Evolutionary conservation across 1,140 invertebrate species (phyloP).

Genomic region (Geopemphigus sp.): DNA sequence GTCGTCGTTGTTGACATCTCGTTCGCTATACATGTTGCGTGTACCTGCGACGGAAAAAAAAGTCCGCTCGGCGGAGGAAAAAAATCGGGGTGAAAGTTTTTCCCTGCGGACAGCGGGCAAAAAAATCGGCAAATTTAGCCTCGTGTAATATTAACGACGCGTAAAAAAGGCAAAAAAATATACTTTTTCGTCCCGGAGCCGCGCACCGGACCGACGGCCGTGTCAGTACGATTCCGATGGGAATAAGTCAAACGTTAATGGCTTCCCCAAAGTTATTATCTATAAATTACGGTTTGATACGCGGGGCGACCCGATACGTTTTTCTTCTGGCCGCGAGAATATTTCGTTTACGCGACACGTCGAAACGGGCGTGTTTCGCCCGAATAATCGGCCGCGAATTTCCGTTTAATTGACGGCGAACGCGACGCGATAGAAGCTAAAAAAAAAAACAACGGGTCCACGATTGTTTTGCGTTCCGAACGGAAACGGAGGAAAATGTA

Average conservation of each 20-base stretch:
- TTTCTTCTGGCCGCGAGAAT: no score
- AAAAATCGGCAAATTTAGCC: conserved; percentile 43
- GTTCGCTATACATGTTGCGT: conserved; percentile 26
- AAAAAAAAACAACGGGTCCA: no score
- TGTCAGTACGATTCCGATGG: conserved; percentile 23
- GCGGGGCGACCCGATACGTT: not conserved
- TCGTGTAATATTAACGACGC: conserved; percentile 46
- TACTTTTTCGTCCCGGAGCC: not conserved
- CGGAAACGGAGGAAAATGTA: no score
- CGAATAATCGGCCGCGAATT: no score
- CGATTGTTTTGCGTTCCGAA: no score
- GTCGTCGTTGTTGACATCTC: conserved; percentile 48
- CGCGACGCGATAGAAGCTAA: no score
- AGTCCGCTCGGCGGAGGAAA: conserved; percentile 27
- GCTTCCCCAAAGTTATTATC: conserved; percentile 35
- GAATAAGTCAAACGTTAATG: conserved; percentile 42
- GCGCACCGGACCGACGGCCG: not conserved
- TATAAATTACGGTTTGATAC: conserved; percentile 28
- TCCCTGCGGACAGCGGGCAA: conserved; percentile 32
- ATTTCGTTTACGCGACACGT: no score
- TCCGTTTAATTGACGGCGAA: no score
- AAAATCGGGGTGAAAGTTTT: conserved; percentile 41
- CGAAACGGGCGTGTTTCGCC: no score
- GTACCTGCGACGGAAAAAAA: conserved; percentile 36
- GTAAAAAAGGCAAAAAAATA: conserved; percentile 31